Percentiles rank a stretch among this genome's conserved stretches.
phyloP scores from a whole-genome alignment of 2,113 vertebrate genomes.

The Genyomyrus donnyi region DNA sequence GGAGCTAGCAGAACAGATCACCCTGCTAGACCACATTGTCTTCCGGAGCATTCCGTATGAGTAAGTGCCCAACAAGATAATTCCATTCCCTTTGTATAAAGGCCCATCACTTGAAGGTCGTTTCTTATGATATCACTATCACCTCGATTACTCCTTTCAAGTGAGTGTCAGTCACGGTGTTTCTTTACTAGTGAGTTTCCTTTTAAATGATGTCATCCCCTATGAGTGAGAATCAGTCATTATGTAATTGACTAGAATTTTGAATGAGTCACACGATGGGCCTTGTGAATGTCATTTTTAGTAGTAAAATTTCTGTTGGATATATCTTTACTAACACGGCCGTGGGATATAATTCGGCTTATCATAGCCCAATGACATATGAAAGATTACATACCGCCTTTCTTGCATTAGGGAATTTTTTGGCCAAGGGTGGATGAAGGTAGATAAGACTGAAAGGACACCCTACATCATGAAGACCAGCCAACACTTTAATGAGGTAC shows the following conservation, averaged over 20 bases:
- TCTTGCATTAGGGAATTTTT: constrained; percentile 78
- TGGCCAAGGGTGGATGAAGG: constrained; percentile 97
- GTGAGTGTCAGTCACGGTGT: constrained; percentile 61
- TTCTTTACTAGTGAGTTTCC: background rate
- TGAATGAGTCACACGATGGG: background rate
- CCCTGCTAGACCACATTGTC: constrained; percentile 85
- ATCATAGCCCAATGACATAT: background rate
- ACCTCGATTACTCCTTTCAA: constrained; percentile 56
- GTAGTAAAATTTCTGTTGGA: background rate
- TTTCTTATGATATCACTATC: background rate
- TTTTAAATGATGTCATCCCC: background rate
- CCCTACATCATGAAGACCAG: constrained; percentile 97
- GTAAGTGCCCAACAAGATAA: constrained; percentile 67
- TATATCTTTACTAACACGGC: background rate
- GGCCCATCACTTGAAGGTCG: background rate
- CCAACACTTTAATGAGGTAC: constrained; percentile 93
- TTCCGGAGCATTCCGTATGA: constrained; percentile 92
- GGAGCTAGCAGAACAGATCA: constrained; percentile 96
- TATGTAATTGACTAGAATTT: background rate
- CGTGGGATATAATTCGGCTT: background rate
- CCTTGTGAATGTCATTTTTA: background rate
- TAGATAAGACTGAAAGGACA: constrained; percentile 85
- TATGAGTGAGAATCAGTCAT: background rate
- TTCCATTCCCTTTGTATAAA: background rate
- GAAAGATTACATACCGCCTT: background rate